Evolutionary conservation across 2,888 invertebrate genomes (phyloP).

Genomic region (Acronicta alni): DNA sequence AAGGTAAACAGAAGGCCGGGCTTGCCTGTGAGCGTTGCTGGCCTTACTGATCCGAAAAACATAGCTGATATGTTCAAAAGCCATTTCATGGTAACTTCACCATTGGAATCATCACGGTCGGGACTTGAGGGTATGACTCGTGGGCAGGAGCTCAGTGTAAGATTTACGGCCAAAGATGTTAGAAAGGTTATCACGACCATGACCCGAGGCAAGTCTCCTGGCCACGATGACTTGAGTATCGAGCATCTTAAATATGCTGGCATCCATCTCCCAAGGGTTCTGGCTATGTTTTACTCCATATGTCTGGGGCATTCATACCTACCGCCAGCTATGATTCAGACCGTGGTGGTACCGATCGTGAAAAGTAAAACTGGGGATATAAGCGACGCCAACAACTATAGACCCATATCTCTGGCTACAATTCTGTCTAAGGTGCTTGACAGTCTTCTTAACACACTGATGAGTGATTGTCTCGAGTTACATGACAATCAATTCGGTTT

Average conservation of each 20-base stretch:
- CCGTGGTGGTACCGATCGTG: conserved; percentile 22
- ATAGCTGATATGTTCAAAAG: conserved; percentile 26
- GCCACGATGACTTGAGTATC: conserved; percentile 42
- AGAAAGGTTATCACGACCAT: conserved; percentile 6
- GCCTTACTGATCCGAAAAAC: conserved; percentile 15
- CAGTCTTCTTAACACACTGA: conserved; percentile 3
- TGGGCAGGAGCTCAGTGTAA: neutral
- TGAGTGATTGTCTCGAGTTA: conserved; percentile 26
- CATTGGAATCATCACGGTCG: neutral
- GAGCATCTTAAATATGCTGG: conserved; percentile 38
- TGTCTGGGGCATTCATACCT: conserved; percentile 13
- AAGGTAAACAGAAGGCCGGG: conserved; percentile 18
- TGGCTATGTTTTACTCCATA: conserved; percentile 11
- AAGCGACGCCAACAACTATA: conserved; percentile 40
- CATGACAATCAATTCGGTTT: conserved; percentile 55
- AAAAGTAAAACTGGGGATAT: conserved; percentile 37
- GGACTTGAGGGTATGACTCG: neutral
- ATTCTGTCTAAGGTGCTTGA: neutral
- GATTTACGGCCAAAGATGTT: neutral
- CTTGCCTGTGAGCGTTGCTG: conserved; percentile 34
- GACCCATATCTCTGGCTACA: conserved; percentile 22
- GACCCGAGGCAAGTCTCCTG: conserved; percentile 43
- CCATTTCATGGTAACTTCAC: conserved; percentile 6
- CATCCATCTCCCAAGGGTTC: neutral
- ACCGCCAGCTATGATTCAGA: conserved; percentile 11